phyloP scores from a whole-genome alignment of 2,113 vertebrate genomes.

The Anser brachyrhynchus region DNA sequence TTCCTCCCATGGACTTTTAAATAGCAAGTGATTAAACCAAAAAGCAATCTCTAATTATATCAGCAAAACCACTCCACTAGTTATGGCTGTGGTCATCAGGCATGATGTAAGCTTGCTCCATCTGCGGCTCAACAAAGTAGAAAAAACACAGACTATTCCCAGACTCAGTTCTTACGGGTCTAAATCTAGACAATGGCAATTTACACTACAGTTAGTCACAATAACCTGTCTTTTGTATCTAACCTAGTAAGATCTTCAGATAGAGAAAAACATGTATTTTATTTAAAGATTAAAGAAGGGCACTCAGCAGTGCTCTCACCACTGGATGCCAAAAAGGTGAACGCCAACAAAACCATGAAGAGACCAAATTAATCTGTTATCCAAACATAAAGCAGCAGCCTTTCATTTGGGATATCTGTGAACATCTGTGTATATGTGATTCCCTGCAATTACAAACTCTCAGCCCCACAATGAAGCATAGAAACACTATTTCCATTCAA shows the following conservation, averaged over 20 bases:
- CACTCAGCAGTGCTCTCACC: background rate
- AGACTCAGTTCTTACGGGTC: background rate
- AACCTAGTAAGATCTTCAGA: background rate
- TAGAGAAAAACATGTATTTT: background rate
- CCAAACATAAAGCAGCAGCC: background rate
- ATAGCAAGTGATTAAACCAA: background rate
- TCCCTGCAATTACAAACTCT: background rate
- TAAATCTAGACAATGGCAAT: background rate
- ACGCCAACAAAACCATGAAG: background rate
- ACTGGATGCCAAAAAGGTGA: background rate
- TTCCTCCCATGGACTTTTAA: background rate
- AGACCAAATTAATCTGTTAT: background rate
- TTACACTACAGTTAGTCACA: background rate
- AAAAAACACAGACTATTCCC: constrained; percentile 5
- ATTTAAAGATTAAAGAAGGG: background rate
- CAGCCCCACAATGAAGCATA: background rate
- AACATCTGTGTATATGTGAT: background rate
- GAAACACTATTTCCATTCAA: background rate
- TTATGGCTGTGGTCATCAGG: background rate
- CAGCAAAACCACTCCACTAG: background rate
- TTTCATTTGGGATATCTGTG: background rate
- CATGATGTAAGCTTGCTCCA: background rate
- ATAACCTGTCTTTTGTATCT: background rate
- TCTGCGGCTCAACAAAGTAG: background rate
- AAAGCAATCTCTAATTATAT: constrained; percentile 25